These are phyloP conservation scores for Oreochromis spilurus DNA, from an alignment of 2,113 vertebrate genomes.

Conservation along the genomic window DNA sequence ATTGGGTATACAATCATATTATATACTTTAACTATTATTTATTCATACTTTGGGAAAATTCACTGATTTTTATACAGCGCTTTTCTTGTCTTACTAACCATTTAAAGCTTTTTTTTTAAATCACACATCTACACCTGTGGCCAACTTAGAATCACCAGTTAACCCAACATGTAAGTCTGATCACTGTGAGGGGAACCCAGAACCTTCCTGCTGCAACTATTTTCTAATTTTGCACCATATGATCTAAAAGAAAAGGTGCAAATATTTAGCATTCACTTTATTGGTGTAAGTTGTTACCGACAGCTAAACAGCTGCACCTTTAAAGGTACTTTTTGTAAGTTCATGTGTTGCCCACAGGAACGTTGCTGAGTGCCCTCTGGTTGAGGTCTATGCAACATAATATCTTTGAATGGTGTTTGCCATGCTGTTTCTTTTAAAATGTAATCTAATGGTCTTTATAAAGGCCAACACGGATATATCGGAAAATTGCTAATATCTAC, in stretches of 20 bases:
- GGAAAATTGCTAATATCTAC: neutral
- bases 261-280: too few species aligned
- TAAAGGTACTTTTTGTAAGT: neutral
- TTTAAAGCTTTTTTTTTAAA: neutral
- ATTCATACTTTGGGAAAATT: neutral
- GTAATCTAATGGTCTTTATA: neutral
- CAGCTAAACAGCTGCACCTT: neutral
- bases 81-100: neutral
- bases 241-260: too few species aligned
- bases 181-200: neutral
- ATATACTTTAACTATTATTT: neutral
- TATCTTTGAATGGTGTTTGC: neutral
- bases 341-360: too few species aligned
- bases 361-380: too few species aligned
- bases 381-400: too few species aligned
- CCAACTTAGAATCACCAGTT: neutral
- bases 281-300: neutral
- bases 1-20: neutral
- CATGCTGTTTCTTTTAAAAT: neutral
- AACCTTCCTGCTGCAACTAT: too few species aligned
- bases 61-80: neutral
- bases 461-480: neutral
- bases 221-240: too few species aligned
- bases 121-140: neutral
- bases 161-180: neutral